Evolutionary conservation across 1,140 invertebrate genomes (phyloP).

Genomic region (Plutomurus gul): DNA sequence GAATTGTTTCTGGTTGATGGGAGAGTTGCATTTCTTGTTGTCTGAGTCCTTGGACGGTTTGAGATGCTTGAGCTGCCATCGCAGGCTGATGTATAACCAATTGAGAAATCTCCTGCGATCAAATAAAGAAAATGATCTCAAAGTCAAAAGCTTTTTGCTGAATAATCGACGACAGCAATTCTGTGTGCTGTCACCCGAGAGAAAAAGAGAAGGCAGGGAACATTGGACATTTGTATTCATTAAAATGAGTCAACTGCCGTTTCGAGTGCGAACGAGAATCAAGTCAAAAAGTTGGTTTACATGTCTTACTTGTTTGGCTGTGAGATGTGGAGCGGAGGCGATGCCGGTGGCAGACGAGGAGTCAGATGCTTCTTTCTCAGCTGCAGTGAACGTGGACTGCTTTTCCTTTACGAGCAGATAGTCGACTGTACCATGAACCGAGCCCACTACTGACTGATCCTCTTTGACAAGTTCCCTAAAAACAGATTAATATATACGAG

Average conservation of each 20-base stretch:
- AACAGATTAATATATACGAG: conserved; percentile 12
- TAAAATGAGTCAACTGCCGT: background rate
- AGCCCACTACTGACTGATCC: conserved; percentile 8
- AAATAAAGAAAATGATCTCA: background rate
- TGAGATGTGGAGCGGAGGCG: background rate
- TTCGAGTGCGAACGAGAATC: no score
- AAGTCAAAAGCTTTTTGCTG: background rate
- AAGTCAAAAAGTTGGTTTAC: background rate
- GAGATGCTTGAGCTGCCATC: background rate
- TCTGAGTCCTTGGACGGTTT: background rate
- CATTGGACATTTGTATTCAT: background rate
- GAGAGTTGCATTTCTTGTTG: background rate
- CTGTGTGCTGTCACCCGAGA: background rate
- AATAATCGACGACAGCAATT: background rate
- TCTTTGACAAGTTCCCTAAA: conserved; percentile 15
- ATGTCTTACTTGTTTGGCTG: background rate
- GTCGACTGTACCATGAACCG: background rate
- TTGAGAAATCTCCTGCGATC: background rate
- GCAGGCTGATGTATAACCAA: background rate
- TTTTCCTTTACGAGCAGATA: background rate
- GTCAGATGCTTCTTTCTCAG: background rate
- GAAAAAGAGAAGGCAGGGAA: background rate
- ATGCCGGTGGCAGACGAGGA: no score
- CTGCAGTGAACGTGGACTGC: background rate
- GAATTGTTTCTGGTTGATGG: background rate